Percentiles rank a stretch among this genome's conserved stretches.
phyloP scores from a whole-genome alignment of 2,888 invertebrate genomes.

The Diplazon laetatorius region DNA sequence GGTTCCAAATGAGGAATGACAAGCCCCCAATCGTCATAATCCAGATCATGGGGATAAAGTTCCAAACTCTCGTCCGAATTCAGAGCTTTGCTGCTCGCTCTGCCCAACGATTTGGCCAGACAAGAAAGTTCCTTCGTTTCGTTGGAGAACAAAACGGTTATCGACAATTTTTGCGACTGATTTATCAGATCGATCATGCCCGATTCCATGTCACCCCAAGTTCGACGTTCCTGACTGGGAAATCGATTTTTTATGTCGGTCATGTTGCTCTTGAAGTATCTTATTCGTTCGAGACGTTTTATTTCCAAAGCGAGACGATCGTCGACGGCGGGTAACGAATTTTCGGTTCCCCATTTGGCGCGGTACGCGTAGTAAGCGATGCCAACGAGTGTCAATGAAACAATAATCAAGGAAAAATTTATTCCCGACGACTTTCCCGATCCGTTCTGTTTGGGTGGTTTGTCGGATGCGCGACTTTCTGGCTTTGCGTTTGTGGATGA shows the following conservation, averaged over 20 bases:
- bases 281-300: slow-evolving; percentile 1
- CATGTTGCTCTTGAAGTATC: slow-evolving; percentile 53
- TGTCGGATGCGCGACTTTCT: too few species aligned
- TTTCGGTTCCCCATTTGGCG: too few species aligned
- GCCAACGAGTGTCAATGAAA: too few species aligned
- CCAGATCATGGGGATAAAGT: slow-evolving; percentile 80
- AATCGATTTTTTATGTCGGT: slow-evolving; percentile 67
- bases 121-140: slow-evolving; percentile 71
- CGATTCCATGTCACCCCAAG: slow-evolving; percentile 78
- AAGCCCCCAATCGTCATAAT: slow-evolving; percentile 77
- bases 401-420: too few species aligned
- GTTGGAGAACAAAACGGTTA: slow-evolving; percentile 81
- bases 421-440: too few species aligned
- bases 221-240: slow-evolving; percentile 76
- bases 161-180: slow-evolving; percentile 76
- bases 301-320: too few species aligned
- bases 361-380: too few species aligned
- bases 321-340: too few species aligned
- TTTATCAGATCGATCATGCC: slow-evolving; percentile 76
- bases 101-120: slow-evolving; percentile 77
- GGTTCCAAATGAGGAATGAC: slow-evolving; percentile 73
- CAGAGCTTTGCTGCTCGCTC: slow-evolving; percentile 75
- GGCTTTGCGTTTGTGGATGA: too few species aligned
- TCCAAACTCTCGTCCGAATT: slow-evolving; percentile 73
- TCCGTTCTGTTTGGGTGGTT: too few species aligned